Percentiles rank a stretch among this genome's conserved stretches.
Conservation (phyloP, 2,113 vertebrate species). For the Carassius auratus region DNA sequence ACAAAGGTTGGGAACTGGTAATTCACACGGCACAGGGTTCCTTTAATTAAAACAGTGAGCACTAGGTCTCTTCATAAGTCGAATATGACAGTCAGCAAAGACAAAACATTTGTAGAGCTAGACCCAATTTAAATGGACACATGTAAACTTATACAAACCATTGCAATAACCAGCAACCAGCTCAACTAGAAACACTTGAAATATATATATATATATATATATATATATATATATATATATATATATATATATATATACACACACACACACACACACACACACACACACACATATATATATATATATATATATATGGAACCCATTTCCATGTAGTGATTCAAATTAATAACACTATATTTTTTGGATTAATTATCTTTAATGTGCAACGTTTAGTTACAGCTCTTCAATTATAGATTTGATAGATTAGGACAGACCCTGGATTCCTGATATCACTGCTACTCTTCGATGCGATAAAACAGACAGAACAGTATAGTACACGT, state of each 20-base stretch:
- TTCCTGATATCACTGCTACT: slow-evolving; percentile 31
- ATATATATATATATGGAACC: neutral
- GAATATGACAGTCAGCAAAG: slow-evolving; percentile 21
- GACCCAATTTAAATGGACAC: slow-evolving; percentile 3
- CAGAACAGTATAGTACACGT: slow-evolving; percentile 19
- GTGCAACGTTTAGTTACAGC: slow-evolving; percentile 18
- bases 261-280: too few species aligned
- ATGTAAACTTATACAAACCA: slow-evolving; percentile 26
- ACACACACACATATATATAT: too few species aligned
- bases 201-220: neutral
- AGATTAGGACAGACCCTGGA: slow-evolving; percentile 23
- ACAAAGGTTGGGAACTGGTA: slow-evolving; percentile 11
- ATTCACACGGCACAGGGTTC: slow-evolving; percentile 20
- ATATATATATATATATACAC: neutral
- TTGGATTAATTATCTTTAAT: neutral
- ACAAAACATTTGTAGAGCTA: slow-evolving; percentile 10
- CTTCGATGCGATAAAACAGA: slow-evolving; percentile 19
- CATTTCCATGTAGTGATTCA: neutral
- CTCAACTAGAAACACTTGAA: neutral
- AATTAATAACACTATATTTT: neutral
- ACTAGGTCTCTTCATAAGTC: slow-evolving; percentile 9
- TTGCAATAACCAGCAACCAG: neutral
- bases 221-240: neutral
- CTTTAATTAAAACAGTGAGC: slow-evolving; percentile 45
- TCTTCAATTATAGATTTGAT: slow-evolving; percentile 25